These are phyloP conservation scores for Nomada fabriciana DNA, from an alignment of 2,888 invertebrate genomes.

Conservation along the genomic window DNA sequence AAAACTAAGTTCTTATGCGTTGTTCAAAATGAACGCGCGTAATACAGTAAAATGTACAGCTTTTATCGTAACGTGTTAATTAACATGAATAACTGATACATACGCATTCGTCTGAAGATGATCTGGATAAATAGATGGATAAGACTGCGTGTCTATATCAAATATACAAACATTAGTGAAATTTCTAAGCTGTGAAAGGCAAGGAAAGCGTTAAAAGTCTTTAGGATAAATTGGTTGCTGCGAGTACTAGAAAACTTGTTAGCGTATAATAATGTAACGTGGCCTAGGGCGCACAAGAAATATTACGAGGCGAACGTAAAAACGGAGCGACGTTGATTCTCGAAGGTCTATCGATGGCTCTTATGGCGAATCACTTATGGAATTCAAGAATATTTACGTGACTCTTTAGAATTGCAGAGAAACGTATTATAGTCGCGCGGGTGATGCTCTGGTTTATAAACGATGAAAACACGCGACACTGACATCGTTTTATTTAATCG, in stretches of 20 bases:
- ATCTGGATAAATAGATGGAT: constrained; percentile 1
- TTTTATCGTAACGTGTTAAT: too few species aligned
- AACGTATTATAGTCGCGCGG: constrained; percentile 12
- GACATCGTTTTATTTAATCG: not conserved
- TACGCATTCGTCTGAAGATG: constrained; percentile 6
- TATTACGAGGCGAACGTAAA: constrained; percentile 9
- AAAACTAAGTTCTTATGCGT: not conserved
- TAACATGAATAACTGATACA: too few species aligned
- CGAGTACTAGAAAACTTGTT: constrained; percentile 52
- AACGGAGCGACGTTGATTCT: constrained; percentile 20
- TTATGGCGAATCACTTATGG: constrained; percentile 31
- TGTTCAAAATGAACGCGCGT: not conserved
- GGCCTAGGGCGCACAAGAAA: constrained; percentile 13
- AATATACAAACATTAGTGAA: constrained; percentile 47
- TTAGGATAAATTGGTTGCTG: constrained; percentile 62
- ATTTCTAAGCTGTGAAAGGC: constrained; percentile 39
- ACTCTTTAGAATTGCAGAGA: constrained; percentile 9
- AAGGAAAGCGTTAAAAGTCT: constrained; percentile 31
- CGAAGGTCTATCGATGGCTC: constrained; percentile 25
- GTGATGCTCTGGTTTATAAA: too few species aligned
- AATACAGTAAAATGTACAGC: not conserved
- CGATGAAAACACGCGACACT: constrained; percentile 2
- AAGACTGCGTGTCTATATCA: constrained; percentile 15
- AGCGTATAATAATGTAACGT: constrained; percentile 43
- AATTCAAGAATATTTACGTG: not conserved